Conservation (phyloP, 1,140 invertebrate genomes). For the Drosophila funebris region DNA sequence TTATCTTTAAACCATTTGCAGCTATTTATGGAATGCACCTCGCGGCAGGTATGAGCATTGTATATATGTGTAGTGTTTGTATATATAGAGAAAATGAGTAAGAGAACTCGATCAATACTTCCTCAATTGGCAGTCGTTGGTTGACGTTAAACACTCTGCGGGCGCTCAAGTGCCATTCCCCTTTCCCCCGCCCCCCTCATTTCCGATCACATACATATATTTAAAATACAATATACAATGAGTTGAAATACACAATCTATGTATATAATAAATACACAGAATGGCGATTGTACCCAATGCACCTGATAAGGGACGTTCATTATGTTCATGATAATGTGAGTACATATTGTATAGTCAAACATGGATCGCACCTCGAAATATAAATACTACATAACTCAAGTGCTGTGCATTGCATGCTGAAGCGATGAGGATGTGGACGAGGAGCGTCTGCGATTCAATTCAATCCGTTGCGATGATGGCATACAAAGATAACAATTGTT, state of each 20-base stretch:
- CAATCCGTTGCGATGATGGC: slow-evolving; percentile 32
- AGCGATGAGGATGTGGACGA: slow-evolving; percentile 27
- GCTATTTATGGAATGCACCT: slow-evolving; percentile 12
- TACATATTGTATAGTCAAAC: slow-evolving; percentile 24
- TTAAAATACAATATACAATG: neutral
- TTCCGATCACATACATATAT: slow-evolving; percentile 4
- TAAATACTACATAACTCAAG: slow-evolving; percentile 28
- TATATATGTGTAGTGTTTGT: neutral
- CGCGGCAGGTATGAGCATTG: neutral
- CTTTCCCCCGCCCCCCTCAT: neutral
- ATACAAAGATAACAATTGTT: slow-evolving; percentile 67
- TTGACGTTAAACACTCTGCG: slow-evolving; percentile 5
- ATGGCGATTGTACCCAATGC: slow-evolving; percentile 14
- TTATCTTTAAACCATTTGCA: neutral
- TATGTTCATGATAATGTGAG: slow-evolving; percentile 15
- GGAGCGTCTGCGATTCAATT: neutral
- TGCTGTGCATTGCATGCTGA: slow-evolving; percentile 55
- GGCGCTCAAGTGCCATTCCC: slow-evolving; percentile 8
- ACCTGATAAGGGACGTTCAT: slow-evolving; percentile 39
- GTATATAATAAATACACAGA: slow-evolving; percentile 5
- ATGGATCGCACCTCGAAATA: slow-evolving; percentile 25
- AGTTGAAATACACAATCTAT: slow-evolving; percentile 7
- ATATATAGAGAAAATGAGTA: slow-evolving; percentile 8
- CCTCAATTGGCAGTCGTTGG: slow-evolving; percentile 24
- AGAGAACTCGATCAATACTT: slow-evolving; percentile 35